Evolutionary conservation across 1,140 invertebrate species (phyloP), one percentile per base, ranked within the genome.

Genomic region (Hylyphantes graminicola): DNA sequence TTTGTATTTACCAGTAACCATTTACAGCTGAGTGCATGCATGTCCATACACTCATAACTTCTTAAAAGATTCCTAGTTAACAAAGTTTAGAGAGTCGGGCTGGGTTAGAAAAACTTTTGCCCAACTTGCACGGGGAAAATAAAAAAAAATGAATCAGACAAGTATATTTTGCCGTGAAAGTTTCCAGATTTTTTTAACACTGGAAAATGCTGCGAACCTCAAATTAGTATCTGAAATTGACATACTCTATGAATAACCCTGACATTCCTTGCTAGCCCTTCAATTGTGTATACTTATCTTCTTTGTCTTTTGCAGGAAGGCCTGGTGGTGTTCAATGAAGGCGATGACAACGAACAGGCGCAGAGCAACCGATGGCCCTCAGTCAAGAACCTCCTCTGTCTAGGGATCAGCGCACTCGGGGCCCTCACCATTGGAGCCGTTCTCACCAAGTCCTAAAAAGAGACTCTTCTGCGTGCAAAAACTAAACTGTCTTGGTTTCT

Each of bases 351-450:
- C 0, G 53, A 11, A 0, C 10, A 59, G 21, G n/a, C 17, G 5
- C 9, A 7, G 0, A 21, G 15, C 4, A 48, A 51, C 13, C 13
- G 21, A 11, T 80, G 77, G 77, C 77, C 77, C 3, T 80, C 77
- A 10, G 21, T 70, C 9, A 68, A 59, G 55, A 80, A 80, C 65
- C 54, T 80, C 17, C 19, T 80, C 9, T 80, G 77, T 48, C n/a
- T 80, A 8, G 77, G 77, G n/a, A 70, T 80, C 21, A 70, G 65
- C 15, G 77, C 77, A 12, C 15, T 80, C 48, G 77, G 77, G 21
- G 77, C 77, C 64, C 35, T 80, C 19, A 80, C 77, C 3, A 50
- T 80, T 2, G 77, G 77, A 48, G 77, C 77, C 19, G 77, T 80
- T 55, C 65, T 80, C 5, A 48, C 65, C 35, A 67, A 68, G 35